A percentile compares a stretch with the other conserved stretches of the same genome.
Conservation (phyloP, 2,888 invertebrate species). For the Ichneumon xanthorius region DNA sequence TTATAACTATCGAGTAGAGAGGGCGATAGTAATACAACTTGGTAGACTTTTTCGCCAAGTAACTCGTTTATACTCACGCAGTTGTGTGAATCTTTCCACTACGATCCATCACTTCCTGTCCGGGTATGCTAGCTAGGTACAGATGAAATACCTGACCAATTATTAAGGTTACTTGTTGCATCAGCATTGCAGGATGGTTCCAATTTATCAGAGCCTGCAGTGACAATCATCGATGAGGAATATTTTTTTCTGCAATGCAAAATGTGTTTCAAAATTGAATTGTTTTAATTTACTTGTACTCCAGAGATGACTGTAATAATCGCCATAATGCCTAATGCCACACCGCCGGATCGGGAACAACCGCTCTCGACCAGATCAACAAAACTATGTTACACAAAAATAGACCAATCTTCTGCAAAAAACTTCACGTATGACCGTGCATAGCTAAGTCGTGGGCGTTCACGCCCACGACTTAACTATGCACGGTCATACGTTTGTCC, state of each 20-base stretch:
- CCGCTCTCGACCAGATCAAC: not conserved
- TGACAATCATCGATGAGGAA: not conserved
- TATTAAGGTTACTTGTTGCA: not conserved
- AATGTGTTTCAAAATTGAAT: not conserved
- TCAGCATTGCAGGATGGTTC: not conserved
- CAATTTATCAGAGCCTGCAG: constrained; percentile 1
- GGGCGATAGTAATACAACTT: not conserved
- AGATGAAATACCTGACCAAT: not conserved
- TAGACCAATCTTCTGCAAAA: not conserved
- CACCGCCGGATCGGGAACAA: not conserved
- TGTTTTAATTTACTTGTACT: not conserved
- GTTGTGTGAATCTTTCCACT: not conserved
- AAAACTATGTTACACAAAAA: not conserved
- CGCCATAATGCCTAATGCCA: not conserved
- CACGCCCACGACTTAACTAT: not conserved
- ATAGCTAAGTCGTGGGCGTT: no score
- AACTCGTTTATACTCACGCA: not conserved
- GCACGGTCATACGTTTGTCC: not conserved
- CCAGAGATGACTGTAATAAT: not conserved
- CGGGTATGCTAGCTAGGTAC: not conserved
- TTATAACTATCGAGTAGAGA: constrained; percentile 24
- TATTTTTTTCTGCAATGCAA: not conserved
- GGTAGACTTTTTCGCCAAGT: not conserved
- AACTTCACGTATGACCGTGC: not conserved
- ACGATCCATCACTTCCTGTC: constrained; percentile 34